These are phyloP conservation scores for Rhopalosiphum nymphaeae DNA, from an alignment of 2,888 invertebrate genomes.

Conservation along the genomic window DNA sequence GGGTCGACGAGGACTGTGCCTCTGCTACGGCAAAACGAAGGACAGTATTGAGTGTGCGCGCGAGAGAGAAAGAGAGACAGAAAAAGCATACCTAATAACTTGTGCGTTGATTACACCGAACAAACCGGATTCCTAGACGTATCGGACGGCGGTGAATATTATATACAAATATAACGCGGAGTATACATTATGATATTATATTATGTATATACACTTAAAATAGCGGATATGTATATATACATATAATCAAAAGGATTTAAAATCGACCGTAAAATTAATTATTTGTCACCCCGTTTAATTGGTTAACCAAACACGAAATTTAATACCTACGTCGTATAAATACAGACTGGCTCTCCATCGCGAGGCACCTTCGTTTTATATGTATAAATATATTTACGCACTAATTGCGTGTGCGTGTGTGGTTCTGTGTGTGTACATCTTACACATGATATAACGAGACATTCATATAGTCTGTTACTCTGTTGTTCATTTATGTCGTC, in stretches of 20 bases:
- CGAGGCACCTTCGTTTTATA: background rate
- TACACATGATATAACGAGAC: background rate
- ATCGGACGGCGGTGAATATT: conserved; percentile 32
- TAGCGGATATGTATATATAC: background rate
- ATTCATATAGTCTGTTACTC: background rate
- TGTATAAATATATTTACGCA: background rate
- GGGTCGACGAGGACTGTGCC: conserved; percentile 22
- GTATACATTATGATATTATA: background rate
- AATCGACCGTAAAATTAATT: conserved; percentile 61
- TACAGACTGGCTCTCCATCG: background rate
- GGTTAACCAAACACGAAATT: conserved; percentile 59
- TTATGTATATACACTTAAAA: background rate
- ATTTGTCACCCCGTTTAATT: conserved; percentile 62
- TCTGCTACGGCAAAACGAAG: background rate
- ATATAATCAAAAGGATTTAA: conserved; percentile 46
- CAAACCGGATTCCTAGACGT: conserved; percentile 57
- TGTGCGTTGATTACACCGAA: conserved; percentile 59
- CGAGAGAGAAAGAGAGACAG: too few species aligned
- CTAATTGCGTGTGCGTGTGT: conserved; percentile 13
- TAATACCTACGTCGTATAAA: background rate
- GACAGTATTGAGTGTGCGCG: background rate
- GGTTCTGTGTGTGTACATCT: background rate
- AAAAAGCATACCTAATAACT: conserved; percentile 54
- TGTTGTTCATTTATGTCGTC: background rate
- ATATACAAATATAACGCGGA: background rate